Evolutionary conservation across 2,888 invertebrate genomes (phyloP).

Genomic region (Torymus tubicola): DNA sequence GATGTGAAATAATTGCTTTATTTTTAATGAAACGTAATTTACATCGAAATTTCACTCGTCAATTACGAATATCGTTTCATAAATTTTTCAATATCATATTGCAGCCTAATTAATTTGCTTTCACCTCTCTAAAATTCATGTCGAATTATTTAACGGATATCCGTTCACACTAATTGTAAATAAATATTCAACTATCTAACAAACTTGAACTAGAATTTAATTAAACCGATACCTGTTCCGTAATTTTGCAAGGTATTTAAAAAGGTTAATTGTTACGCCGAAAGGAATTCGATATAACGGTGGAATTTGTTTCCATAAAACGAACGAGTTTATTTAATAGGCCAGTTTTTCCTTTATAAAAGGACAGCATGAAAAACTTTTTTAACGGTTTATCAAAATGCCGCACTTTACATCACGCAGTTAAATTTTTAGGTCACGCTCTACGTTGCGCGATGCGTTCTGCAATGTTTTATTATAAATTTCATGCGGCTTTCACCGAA

Average conservation of each 20-base stretch:
- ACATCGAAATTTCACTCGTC: no score
- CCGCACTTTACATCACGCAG: conserved; percentile 2
- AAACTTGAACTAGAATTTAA: conserved; percentile 20
- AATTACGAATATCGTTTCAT: no score
- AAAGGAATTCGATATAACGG: conserved; percentile 40
- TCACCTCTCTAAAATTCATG: no score
- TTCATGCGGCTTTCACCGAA: conserved; percentile 12
- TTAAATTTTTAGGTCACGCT: no score
- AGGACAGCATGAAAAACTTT: conserved; percentile 8
- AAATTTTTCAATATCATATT: no score
- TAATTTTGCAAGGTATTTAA: conserved; percentile 27
- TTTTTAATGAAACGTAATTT: conserved; percentile 11
- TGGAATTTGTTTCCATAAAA: conserved; percentile 41
- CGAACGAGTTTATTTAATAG: conserved; percentile 22
- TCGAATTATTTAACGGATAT: no score
- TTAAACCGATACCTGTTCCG: conserved; percentile 19
- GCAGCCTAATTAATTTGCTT: no score
- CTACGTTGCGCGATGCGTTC: not conserved
- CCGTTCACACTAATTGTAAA: not conserved
- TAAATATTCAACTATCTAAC: not conserved
- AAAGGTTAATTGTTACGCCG: conserved; percentile 11
- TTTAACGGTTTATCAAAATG: conserved; percentile 5
- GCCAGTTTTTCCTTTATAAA: conserved; percentile 17
- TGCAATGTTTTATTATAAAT: not conserved
- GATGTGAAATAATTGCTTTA: conserved; percentile 20